Conservation (phyloP, 2,797 vertebrate species). For the Lateolabrax maculatus region DNA sequence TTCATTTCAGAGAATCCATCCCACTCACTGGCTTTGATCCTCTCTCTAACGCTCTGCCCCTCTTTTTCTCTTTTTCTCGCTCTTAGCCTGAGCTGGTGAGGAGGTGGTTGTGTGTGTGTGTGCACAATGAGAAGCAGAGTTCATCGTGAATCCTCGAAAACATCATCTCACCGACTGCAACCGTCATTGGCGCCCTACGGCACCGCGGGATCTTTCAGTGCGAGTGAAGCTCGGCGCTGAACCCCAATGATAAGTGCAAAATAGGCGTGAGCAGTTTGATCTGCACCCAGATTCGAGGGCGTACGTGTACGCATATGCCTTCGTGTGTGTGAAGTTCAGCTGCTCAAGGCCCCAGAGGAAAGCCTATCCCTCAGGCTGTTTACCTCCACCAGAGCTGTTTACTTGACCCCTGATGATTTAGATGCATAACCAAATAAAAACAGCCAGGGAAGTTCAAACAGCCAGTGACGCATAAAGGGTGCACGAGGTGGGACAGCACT, state of each 20-base stretch:
- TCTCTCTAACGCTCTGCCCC: constrained; percentile 69
- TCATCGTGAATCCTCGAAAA: constrained; percentile 58
- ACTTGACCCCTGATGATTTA: constrained; percentile 87
- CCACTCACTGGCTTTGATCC: constrained; percentile 83
- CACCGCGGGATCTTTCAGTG: constrained; percentile 43
- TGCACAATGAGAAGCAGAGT: constrained; percentile 51
- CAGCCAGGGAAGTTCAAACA: constrained; percentile 81
- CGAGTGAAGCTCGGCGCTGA: constrained; percentile 46
- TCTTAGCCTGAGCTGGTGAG: constrained; percentile 69
- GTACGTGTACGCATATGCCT: constrained; percentile 10
- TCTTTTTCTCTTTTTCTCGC: constrained; percentile 64
- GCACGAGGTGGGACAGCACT: constrained; percentile 76
- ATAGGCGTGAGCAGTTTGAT: constrained; percentile 48
- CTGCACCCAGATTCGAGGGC: constrained; percentile 49
- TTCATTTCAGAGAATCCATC: constrained; percentile 84
- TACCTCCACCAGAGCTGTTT: constrained; percentile 84
- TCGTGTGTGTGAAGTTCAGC: constrained; percentile 64
- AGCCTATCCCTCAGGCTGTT: constrained; percentile 82
- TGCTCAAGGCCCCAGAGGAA: constrained; percentile 76
- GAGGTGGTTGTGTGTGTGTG: constrained; percentile 61
- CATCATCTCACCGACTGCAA: constrained; percentile 56
- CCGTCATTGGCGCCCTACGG: constrained; percentile 38
- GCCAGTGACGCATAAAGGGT: constrained; percentile 79
- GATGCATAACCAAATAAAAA: constrained; percentile 85
- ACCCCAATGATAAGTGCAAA: constrained; percentile 51